These are phyloP conservation scores for Mormyrus hasselquistii DNA, from an alignment of 2,797 vertebrate genomes.

Conservation along the genomic window DNA sequence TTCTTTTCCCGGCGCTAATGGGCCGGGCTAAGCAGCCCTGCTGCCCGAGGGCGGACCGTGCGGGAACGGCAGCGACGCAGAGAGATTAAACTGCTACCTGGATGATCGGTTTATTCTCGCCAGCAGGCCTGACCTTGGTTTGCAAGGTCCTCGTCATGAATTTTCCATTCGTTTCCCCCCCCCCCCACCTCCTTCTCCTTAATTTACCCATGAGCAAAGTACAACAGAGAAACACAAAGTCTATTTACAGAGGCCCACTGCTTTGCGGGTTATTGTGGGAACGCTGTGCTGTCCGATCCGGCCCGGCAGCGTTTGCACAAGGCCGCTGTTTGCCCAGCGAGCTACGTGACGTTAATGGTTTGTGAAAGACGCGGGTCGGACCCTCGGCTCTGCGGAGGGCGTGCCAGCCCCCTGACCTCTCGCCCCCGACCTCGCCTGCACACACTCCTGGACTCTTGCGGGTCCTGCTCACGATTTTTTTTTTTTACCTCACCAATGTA, in stretches of 20 bases:
- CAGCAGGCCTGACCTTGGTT: background rate
- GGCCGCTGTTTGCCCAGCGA: background rate
- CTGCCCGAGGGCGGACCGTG: background rate
- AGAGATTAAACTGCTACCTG: background rate
- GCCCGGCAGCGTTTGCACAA: background rate
- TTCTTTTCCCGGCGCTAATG: conserved; percentile 16
- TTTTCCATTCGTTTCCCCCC: background rate
- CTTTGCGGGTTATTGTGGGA: background rate
- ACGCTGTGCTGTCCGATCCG: background rate
- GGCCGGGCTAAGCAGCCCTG: background rate
- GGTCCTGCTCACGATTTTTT: too few species aligned
- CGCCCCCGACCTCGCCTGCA: background rate
- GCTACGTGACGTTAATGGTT: background rate
- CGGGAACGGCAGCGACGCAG: background rate
- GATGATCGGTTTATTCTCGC: background rate
- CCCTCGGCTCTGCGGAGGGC: background rate
- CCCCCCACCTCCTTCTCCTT: conserved; percentile 28
- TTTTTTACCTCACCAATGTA: background rate
- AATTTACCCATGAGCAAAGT: background rate
- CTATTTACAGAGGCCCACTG: background rate
- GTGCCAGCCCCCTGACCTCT: too few species aligned
- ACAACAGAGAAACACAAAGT: background rate
- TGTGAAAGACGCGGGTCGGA: background rate
- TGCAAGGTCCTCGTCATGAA: background rate
- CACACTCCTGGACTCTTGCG: background rate